Evolutionary conservation across 2,888 invertebrate species (phyloP), one percentile per base, ranked within the genome.

Genomic region (Tinea semifulvella): DNA sequence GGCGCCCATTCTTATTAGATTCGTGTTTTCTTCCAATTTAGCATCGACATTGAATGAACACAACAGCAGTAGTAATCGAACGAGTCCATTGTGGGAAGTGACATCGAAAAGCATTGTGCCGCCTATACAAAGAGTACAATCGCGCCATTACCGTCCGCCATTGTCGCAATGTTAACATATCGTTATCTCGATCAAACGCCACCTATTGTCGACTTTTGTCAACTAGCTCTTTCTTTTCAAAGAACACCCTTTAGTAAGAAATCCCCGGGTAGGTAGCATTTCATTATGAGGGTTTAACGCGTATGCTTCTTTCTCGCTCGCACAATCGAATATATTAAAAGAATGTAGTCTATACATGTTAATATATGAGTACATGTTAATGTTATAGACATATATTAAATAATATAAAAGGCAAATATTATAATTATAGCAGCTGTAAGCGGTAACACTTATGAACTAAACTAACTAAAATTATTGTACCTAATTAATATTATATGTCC

Each of bases 81-180:
- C 66, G 64, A 63, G 60, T 63, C 65, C 65, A 75, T 77, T 77
- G 75, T 77, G 64, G 61, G 54, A 68, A 65, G 72, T 75, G 74
- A 70, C 73, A 74, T 67, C 31, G 22, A 42, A 72, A 76, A 73
- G 75, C 76, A 77, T 77, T 77, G 76, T 79, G 69, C 67, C 65
- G 65, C 63, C 63, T 18, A 42, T 42, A 42, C 42, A 67, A 47
- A 38, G 28, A 38, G 69, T 66, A 76, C 75, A 77, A 75, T 76
- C 75, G 73, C 67, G 60, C 76, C 75, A 79, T 79, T 79, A 79
- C 76, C 65, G 69, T 56, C 63, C 65, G 74, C n/a, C 69, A 74
- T 77, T 79, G 77, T 79, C 73, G 76, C 76, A 69, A 73, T 75
- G 76, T 76, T 77, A 77, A 79, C 77, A 77, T 77, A 76, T 77